Evolutionary conservation across 2,113 vertebrate genomes (phyloP), one percentile per base, ranked within the genome.

Genomic region (Antennarius striatus): DNA sequence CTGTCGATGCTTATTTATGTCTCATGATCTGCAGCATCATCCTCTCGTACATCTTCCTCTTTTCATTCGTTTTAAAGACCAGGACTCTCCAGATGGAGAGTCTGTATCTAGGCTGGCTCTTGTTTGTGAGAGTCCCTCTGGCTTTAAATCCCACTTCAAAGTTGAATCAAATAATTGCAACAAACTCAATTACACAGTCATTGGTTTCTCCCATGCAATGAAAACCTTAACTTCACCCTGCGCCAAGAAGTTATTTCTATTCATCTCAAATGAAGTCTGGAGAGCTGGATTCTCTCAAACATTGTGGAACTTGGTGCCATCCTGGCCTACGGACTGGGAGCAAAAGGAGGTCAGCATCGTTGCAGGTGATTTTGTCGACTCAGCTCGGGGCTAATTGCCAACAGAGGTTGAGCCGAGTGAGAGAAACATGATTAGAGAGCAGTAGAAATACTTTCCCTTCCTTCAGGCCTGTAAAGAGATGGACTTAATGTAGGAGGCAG

Each of bases 371-470:
- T 80, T 69, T 72, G 80, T 51, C 2, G 73, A 79, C 81, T 91
- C 86, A 88, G 85, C 84, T 7, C 60, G 72, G 72, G 79, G 77
- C 83, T 88, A 89, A 88, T 89, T 90, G 86, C 77, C 68, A 73
- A 79, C 55, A 40, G 78, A 74, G 62, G 83, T 82, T 62, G 71
- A 81, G 76, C 53, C 16, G 54, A 63, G 53, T 67, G 71, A 67
- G 56, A 63, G 81, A 49, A 76, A 69, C 65, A 53, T 77, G 78
- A 86, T 87, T 83, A 79, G 75, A 64, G 82, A 59, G 42, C 46
- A 52, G 36, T 71, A 54, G 70, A 69, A 70, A 68, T 68, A 11
- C 56, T 68, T 59, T 69, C 47, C 32, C 68, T 67, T 74, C 70
- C 63, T 65, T 45, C 64, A 4, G 62, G 58, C 77, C 40, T 10